Evolutionary conservation across 2,797 vertebrate genomes (phyloP).

Genomic region (Champsocephalus gunnari): DNA sequence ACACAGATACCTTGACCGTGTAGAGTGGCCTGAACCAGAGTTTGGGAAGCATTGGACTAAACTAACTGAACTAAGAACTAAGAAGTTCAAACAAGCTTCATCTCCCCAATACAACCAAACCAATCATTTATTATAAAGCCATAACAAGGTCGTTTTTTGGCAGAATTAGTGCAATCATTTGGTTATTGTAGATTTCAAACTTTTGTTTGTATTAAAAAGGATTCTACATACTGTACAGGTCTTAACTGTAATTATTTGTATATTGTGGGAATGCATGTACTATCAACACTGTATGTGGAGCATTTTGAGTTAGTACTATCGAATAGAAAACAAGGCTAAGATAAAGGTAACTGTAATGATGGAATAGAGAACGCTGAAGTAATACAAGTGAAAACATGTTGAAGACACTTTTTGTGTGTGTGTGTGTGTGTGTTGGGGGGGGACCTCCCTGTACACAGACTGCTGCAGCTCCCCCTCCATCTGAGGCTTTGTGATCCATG

Average conservation of each 20-base stretch:
- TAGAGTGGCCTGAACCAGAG: not conserved
- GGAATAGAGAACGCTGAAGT: conserved; percentile 22
- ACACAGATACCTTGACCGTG: not conserved
- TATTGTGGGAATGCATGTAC: not conserved
- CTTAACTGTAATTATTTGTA: not conserved
- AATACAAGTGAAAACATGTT: conserved; percentile 51
- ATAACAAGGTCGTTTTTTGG: not conserved
- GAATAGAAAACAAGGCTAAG: conserved; percentile 19
- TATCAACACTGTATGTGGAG: not conserved
- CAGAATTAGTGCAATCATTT: not conserved
- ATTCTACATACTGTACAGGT: not conserved
- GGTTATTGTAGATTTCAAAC: not conserved
- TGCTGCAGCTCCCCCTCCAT: too few species aligned
- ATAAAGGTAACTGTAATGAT: conserved; percentile 18
- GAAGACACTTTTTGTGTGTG: conserved; percentile 57
- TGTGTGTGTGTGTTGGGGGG: not conserved
- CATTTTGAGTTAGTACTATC: conserved; percentile 3
- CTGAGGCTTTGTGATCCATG: too few species aligned
- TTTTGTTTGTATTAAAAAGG: too few species aligned
- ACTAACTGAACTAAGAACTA: not conserved
- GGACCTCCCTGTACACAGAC: too few species aligned
- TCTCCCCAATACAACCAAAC: not conserved
- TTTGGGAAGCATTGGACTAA: not conserved
- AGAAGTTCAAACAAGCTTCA: not conserved
- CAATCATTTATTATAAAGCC: too few species aligned